Conservation (phyloP, 2,797 vertebrate species). For the Phataginus tricuspis region DNA sequence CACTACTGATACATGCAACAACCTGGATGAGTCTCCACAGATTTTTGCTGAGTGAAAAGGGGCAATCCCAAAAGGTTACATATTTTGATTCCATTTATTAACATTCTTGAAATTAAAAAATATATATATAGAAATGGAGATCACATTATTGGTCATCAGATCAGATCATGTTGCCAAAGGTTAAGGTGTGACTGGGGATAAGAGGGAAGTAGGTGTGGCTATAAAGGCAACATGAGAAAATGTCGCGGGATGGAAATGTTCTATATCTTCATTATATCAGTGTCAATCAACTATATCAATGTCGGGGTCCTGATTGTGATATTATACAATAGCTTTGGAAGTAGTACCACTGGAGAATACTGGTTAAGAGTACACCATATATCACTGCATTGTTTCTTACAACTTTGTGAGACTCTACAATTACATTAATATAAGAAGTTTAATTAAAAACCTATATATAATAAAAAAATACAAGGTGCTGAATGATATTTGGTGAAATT, state of each 20-base stretch:
- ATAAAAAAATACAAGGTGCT: not conserved
- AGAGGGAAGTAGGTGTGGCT: not conserved
- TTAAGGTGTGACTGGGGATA: not conserved
- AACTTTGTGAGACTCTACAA: not conserved
- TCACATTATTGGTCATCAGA: not conserved
- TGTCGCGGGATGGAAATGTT: not conserved
- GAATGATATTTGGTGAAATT: not conserved
- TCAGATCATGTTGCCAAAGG: not conserved
- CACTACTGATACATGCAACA: not conserved
- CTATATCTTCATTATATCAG: not conserved
- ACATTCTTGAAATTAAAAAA: not conserved
- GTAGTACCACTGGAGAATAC: not conserved
- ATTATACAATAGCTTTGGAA: not conserved
- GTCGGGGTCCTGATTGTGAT: not conserved
- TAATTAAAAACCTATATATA: not conserved
- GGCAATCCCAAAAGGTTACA: not conserved
- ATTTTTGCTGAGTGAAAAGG: not conserved
- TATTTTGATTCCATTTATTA: not conserved
- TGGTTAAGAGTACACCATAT: not conserved
- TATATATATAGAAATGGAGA: not conserved
- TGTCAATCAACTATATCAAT: too few species aligned
- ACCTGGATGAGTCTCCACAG: not conserved
- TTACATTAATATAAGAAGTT: not conserved
- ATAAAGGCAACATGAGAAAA: not conserved
- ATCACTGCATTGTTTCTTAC: not conserved